Evolutionary conservation across 2,113 vertebrate genomes (phyloP), one percentile per base, ranked within the genome.

Genomic region (Chlorocebus sabaeus): DNA sequence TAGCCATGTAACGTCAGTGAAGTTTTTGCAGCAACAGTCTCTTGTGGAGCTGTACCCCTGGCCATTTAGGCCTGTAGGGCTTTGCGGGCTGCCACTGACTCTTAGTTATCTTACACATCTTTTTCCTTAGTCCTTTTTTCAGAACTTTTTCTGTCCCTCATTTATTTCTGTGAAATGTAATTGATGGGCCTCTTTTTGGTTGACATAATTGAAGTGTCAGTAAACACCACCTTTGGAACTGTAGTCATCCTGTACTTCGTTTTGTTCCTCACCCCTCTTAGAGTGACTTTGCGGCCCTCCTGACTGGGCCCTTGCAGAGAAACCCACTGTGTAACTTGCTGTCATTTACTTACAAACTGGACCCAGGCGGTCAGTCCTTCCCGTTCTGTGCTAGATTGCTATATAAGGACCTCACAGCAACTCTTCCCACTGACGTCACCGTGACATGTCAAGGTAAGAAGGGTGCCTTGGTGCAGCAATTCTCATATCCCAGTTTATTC

Each of bases 291-390:
- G 87, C 96, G 3, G 76, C 72, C 30, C 96, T 81, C 20, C 89
- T 99, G 6, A 84, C 80, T 20, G 98, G 98, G 48, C 91, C 97
- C 16, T 23, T 98, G 97, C 98, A 97, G 97, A 98, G 95, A 75
- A 99, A 99, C 40, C 93, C 98, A 23, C 43, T 98, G 81, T 98
- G 95, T 86, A 98, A 98, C 92, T 6, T 98, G 95, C 84, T 99
- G 82, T 93, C 95, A 0, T 99, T 99, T 20, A 97, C 76, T 11
- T 99, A 99, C 87, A 76, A 97, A 11, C 11, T 92, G 67, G 18
- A 93, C 0, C 32, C 2, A 0, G 0, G 16, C 6, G 52, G 3
- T 22, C 12, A 80, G 75, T 76, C 68, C 22, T 97, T 98, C 43
- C 93, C 11, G 0, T 98, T 99, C 72, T 76, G 13, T 0, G 98